Evolutionary conservation across 2,113 vertebrate species (phyloP).

Genomic region (Bubalus kerabau): DNA sequence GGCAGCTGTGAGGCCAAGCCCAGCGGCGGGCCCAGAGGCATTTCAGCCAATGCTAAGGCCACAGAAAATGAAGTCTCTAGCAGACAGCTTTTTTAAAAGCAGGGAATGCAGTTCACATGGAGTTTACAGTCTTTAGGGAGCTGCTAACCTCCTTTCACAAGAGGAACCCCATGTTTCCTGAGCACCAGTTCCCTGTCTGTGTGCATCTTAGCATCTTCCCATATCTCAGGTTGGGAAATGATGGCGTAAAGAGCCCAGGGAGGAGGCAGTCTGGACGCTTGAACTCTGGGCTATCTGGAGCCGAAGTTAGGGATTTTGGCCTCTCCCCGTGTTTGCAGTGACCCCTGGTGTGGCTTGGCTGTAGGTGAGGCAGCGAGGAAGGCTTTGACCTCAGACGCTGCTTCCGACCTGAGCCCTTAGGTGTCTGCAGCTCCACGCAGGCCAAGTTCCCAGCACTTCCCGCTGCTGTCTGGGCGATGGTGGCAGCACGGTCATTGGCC

Average conservation of each 20-base stretch:
- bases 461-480: rapidly evolving
- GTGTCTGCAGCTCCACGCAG: background rate
- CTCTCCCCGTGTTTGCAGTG: background rate
- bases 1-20: background rate
- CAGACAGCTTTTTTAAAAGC: background rate
- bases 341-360: background rate
- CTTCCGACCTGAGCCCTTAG: background rate
- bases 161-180: background rate
- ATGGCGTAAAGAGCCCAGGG: background rate
- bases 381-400: background rate
- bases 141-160: background rate
- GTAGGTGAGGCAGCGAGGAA: background rate
- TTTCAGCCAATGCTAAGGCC: background rate
- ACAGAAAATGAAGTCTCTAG: background rate
- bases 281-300: background rate
- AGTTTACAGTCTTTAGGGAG: background rate
- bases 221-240: background rate
- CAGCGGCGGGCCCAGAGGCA: rapidly evolving
- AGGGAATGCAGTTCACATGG: background rate
- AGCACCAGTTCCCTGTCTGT: rapidly evolving
- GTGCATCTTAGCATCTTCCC: background rate
- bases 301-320: background rate
- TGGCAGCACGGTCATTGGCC: rapidly evolving
- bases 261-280: no score
- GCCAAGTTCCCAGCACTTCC: background rate